These are phyloP conservation scores for Delphinapterus leucas DNA, from an alignment of 2,113 vertebrate species.

Conservation along the genomic window DNA sequence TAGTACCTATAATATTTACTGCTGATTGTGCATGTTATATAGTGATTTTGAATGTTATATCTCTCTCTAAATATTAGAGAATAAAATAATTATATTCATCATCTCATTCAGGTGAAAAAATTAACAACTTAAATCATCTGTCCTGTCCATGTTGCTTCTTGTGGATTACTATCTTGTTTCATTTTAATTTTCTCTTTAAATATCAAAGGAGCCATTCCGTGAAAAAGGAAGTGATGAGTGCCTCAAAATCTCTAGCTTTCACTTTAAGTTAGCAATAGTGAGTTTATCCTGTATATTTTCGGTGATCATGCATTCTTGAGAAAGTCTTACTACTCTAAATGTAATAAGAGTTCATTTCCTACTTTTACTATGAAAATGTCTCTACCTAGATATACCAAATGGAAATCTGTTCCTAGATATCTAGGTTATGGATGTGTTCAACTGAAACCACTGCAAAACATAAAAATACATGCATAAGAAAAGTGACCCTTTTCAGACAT, in stretches of 20 bases:
- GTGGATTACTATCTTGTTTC: not conserved
- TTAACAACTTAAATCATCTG: not conserved
- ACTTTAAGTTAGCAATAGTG: not conserved
- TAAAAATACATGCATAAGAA: not conserved
- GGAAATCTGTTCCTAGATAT: not conserved
- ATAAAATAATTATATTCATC: not conserved
- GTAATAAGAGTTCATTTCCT: not conserved
- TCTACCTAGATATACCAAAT: not conserved
- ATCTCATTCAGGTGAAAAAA: not conserved
- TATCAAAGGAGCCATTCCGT: not conserved
- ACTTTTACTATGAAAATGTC: not conserved
- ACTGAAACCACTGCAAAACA: not conserved
- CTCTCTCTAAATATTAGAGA: not conserved
- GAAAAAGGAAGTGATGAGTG: not conserved
- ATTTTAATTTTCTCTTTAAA: constrained; percentile 29
- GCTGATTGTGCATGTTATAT: not conserved
- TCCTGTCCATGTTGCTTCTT: not conserved
- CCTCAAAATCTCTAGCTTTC: not conserved
- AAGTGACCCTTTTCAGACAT: not conserved
- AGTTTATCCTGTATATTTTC: not conserved
- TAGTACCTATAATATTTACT: not conserved
- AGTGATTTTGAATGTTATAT: not conserved
- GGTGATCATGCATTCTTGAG: not conserved
- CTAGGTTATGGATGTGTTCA: not conserved
- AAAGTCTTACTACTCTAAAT: not conserved